Conservation (phyloP, 2,888 invertebrate genomes). For the Holacanthella duospinosa region DNA sequence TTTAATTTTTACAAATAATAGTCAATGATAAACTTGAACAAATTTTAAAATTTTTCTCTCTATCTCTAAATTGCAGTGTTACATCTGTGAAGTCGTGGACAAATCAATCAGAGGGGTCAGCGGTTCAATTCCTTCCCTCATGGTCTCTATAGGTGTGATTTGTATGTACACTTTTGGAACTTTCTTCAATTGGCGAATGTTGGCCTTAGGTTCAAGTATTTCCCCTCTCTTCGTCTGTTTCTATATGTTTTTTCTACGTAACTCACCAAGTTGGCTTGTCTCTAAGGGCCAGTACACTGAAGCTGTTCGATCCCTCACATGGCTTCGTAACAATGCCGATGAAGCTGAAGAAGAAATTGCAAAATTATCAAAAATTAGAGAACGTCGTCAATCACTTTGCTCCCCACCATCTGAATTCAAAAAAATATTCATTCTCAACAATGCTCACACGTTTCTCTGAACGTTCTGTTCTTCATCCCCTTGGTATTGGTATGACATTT, state of each 20-base stretch:
- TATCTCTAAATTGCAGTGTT: constrained; percentile 23
- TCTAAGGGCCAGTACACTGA: constrained; percentile 17
- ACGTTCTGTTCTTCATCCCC: constrained; percentile 22
- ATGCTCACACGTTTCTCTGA: constrained; percentile 20
- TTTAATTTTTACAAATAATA: too few species aligned
- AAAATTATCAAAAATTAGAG: not conserved
- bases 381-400: not conserved
- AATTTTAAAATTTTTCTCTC: too few species aligned
- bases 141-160: constrained; percentile 34
- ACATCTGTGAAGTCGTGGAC: constrained; percentile 36
- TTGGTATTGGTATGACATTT: constrained; percentile 27
- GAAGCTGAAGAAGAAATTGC: constrained; percentile 25
- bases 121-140: constrained; percentile 34
- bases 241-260: constrained; percentile 34
- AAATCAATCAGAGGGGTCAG: constrained; percentile 30
- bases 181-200: constrained; percentile 27
- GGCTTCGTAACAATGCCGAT: constrained; percentile 30
- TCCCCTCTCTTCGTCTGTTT: constrained; percentile 32
- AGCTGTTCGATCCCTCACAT: constrained; percentile 27
- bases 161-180: constrained; percentile 30
- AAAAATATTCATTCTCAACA: constrained; percentile 7
- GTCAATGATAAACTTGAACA: too few species aligned
- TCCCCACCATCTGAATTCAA: constrained; percentile 7
- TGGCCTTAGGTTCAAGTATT: constrained; percentile 24
- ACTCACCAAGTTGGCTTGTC: constrained; percentile 34